Evolutionary conservation across 2,888 invertebrate genomes (phyloP).

Genomic region (Amphiduros pacificus): DNA sequence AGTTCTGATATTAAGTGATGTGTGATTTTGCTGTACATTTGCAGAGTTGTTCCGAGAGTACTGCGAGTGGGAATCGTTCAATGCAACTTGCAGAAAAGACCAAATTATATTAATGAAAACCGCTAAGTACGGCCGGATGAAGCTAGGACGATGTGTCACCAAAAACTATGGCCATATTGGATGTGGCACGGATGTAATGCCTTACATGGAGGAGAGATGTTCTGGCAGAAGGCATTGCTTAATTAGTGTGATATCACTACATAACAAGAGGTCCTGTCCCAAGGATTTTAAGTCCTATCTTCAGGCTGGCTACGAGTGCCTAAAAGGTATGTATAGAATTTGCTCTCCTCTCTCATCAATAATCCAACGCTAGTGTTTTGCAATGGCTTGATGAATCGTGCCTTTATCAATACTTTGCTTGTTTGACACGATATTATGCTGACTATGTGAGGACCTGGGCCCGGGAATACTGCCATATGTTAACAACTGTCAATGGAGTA

Average conservation of each 20-base stretch:
- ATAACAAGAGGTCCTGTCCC: constrained; percentile 24
- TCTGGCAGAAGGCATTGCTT: constrained; percentile 17
- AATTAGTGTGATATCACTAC: constrained; percentile 27
- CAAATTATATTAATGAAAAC: constrained; percentile 21
- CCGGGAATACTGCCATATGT: too few species aligned
- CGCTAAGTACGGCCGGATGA: constrained; percentile 28
- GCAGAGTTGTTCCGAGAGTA: too few species aligned
- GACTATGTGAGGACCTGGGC: too few species aligned
- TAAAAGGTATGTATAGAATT: constrained; percentile 13
- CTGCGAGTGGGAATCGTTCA: constrained; percentile 28
- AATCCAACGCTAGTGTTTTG: too few species aligned
- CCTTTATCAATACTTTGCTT: too few species aligned
- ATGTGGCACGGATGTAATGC: constrained; percentile 26
- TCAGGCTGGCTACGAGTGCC: constrained; percentile 23
- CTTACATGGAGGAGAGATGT: constrained; percentile 22
- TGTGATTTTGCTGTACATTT: too few species aligned
- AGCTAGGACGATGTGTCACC: constrained; percentile 24
- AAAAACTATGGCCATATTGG: constrained; percentile 28
- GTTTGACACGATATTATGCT: too few species aligned
- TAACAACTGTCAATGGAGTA: too few species aligned
- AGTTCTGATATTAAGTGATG: too few species aligned
- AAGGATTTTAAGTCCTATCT: constrained; percentile 28
- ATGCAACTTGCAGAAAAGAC: constrained; percentile 21
- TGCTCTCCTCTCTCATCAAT: too few species aligned
- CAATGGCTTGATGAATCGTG: too few species aligned